These are phyloP conservation scores for Anthoptus insignis DNA, from an alignment of 2,888 invertebrate genomes.

Conservation along the genomic window DNA sequence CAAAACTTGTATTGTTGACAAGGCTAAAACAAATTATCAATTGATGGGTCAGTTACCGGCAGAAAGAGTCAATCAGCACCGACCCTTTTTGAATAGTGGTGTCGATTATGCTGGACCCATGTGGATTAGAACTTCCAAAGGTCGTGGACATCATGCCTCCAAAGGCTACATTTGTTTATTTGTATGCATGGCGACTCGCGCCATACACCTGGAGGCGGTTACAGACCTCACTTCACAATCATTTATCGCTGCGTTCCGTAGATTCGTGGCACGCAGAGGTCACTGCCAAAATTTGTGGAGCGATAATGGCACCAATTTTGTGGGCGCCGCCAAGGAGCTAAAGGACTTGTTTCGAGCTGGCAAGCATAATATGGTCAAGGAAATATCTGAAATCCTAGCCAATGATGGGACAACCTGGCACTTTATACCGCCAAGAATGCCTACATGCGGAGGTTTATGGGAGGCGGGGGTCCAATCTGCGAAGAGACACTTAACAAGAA, in stretches of 20 bases:
- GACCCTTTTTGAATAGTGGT: constrained; percentile 35
- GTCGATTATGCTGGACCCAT: constrained; percentile 42
- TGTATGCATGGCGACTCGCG: constrained; percentile 47
- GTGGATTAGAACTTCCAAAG: constrained; percentile 31
- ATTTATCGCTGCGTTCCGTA: constrained; percentile 44
- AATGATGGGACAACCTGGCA: constrained; percentile 40
- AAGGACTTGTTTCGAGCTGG: constrained; percentile 26
- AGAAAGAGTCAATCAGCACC: constrained; percentile 24
- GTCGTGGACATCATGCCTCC: constrained; percentile 30
- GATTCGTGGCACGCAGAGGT: constrained; percentile 43
- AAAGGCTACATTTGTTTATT: constrained; percentile 29
- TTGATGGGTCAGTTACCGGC: constrained; percentile 35
- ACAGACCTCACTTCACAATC: constrained; percentile 50
- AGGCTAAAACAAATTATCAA: constrained; percentile 26
- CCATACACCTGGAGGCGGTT: constrained; percentile 53
- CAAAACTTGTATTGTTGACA: constrained; percentile 24
- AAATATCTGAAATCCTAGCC: constrained; percentile 40
- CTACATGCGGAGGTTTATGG: constrained; percentile 49
- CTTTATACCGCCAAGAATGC: constrained; percentile 39
- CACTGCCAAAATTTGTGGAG: constrained; percentile 42
- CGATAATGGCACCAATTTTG: constrained; percentile 46
- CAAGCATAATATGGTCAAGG: constrained; percentile 14
- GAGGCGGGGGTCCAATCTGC: constrained; percentile 46
- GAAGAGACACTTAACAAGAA: constrained; percentile 45
- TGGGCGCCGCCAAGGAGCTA: constrained; percentile 41